A percentile compares a stretch with the other conserved stretches of the same genome.
Evolutionary conservation across 2,888 invertebrate genomes (phyloP).

Genomic region (Epinotia brunnichana): DNA sequence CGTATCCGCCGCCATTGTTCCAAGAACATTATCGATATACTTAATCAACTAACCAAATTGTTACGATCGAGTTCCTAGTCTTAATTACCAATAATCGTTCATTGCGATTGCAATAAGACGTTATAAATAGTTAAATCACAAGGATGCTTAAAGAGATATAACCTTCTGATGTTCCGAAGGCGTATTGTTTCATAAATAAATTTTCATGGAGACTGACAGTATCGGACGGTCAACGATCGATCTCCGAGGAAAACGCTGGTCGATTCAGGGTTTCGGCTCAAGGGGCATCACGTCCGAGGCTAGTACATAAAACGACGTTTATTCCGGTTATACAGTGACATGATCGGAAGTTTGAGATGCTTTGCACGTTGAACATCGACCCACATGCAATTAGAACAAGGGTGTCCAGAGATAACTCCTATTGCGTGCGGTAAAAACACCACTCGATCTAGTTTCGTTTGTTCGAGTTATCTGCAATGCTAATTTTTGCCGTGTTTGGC

Average conservation of each 20-base stretch:
- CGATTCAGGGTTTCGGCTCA: slow-evolving; percentile 60
- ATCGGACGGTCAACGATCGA: slow-evolving; percentile 26
- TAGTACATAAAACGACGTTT: slow-evolving; percentile 46
- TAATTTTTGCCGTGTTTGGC: slow-evolving; percentile 14
- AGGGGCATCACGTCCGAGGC: slow-evolving; percentile 72
- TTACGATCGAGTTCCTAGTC: slow-evolving; percentile 38
- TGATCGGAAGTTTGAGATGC: slow-evolving; percentile 43
- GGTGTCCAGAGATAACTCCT: slow-evolving; percentile 28
- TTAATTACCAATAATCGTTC: slow-evolving; percentile 32
- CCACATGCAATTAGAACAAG: slow-evolving; percentile 39
- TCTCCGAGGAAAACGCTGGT: slow-evolving; percentile 45
- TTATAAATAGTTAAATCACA: neutral
- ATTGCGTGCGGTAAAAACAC: slow-evolving; percentile 19
- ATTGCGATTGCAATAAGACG: slow-evolving; percentile 3
- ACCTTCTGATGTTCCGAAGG: slow-evolving; percentile 45
- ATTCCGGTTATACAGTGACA: slow-evolving; percentile 48
- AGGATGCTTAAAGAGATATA: slow-evolving; percentile 35
- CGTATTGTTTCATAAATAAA: slow-evolving; percentile 12
- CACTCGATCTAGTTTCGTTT: slow-evolving; percentile 16
- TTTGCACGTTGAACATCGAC: slow-evolving; percentile 32
- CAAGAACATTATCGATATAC: slow-evolving; percentile 33
- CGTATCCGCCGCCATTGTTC: slow-evolving; percentile 38
- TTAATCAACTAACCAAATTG: slow-evolving; percentile 21
- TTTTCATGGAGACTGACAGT: slow-evolving; percentile 5
- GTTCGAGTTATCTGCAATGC: slow-evolving; percentile 29